Percentiles rank a stretch among this genome's conserved stretches.
Evolutionary conservation across 2,888 invertebrate species (phyloP).

Genomic region (Gasteruption jaculator): DNA sequence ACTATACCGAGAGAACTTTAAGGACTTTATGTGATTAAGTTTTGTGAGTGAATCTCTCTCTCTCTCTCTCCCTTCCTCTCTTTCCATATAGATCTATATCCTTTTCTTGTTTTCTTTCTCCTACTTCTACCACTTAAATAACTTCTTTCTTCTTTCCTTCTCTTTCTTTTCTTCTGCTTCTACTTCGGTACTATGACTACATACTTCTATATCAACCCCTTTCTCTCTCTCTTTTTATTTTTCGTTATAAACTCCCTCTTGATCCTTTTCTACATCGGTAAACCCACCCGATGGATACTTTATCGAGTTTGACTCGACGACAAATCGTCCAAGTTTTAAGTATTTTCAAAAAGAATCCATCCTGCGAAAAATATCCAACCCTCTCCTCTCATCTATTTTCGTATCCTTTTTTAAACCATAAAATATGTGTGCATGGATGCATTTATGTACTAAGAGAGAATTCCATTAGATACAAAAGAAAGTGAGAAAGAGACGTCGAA

Average conservation of each 20-base stretch:
- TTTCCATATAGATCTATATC: slow-evolving; percentile 10
- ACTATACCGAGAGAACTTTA: slow-evolving; percentile 34
- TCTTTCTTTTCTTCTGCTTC: slow-evolving; percentile 16
- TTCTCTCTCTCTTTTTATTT: not conserved
- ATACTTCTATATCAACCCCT: not conserved
- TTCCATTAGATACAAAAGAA: slow-evolving; percentile 18
- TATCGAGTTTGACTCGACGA: slow-evolving; percentile 37
- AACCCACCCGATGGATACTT: slow-evolving; percentile 23
- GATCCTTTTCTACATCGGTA: slow-evolving; percentile 16
- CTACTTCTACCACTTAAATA: not conserved
- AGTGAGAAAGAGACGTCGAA: slow-evolving; percentile 13
- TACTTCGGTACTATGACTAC: slow-evolving; percentile 1
- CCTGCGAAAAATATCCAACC: slow-evolving; percentile 37
- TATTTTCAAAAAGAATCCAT: slow-evolving; percentile 41
- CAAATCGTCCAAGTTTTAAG: slow-evolving; percentile 44
- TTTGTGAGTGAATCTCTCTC: slow-evolving; percentile 20
- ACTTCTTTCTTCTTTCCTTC: not conserved
- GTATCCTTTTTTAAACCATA: too few species aligned
- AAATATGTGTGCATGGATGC: slow-evolving; percentile 44
- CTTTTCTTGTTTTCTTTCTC: slow-evolving; percentile 7
- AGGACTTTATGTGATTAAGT: slow-evolving; percentile 42
- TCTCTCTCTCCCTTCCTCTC: slow-evolving; percentile 14
- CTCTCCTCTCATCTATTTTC: too few species aligned
- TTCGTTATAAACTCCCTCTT: slow-evolving; percentile 9
- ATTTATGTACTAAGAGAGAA: slow-evolving; percentile 31